phyloP scores from a whole-genome alignment of 2,797 vertebrate genomes.

The Sciaenops ocellatus region DNA sequence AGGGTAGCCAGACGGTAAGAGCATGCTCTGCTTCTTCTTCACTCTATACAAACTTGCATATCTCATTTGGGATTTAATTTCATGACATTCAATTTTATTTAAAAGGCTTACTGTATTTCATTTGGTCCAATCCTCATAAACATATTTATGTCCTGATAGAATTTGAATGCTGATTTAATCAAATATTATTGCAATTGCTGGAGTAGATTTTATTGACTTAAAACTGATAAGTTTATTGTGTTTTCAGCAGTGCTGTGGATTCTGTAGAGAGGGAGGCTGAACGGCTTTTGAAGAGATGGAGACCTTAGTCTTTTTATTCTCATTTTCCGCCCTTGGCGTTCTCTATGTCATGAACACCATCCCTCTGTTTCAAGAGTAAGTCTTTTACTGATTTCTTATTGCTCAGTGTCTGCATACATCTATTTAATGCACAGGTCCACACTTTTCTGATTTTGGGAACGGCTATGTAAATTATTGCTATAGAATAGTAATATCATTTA shows the following conservation, averaged over 20 bases:
- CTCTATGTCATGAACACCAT: constrained; percentile 85
- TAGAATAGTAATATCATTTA: not conserved
- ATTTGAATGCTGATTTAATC: constrained; percentile 2
- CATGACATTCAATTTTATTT: not conserved
- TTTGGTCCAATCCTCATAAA: constrained; percentile 3
- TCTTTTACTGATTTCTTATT: constrained; percentile 58
- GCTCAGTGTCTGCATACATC: not conserved
- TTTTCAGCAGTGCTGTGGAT: constrained; percentile 42
- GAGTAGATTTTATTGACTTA: not conserved
- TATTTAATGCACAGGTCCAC: too few species aligned
- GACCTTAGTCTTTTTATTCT: constrained; percentile 85
- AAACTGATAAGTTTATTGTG: constrained; percentile 9
- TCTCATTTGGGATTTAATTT: constrained; percentile 24
- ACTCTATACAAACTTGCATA: constrained; percentile 11
- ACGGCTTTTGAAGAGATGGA: constrained; percentile 72
- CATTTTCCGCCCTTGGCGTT: constrained; percentile 87
- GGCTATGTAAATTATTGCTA: not conserved
- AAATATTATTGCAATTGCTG: not conserved
- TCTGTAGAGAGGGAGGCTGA: constrained; percentile 32
- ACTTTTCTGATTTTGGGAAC: constrained; percentile 7
- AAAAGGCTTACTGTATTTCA: not conserved
- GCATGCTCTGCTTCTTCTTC: constrained; percentile 48
- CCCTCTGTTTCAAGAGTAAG: constrained; percentile 89
- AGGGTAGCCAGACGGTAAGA: constrained; percentile 78
- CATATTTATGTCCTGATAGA: not conserved